Percentiles rank a stretch among this genome's conserved stretches.
Conservation (phyloP, 2,888 invertebrate species). For the Watsonalla cultraria region DNA sequence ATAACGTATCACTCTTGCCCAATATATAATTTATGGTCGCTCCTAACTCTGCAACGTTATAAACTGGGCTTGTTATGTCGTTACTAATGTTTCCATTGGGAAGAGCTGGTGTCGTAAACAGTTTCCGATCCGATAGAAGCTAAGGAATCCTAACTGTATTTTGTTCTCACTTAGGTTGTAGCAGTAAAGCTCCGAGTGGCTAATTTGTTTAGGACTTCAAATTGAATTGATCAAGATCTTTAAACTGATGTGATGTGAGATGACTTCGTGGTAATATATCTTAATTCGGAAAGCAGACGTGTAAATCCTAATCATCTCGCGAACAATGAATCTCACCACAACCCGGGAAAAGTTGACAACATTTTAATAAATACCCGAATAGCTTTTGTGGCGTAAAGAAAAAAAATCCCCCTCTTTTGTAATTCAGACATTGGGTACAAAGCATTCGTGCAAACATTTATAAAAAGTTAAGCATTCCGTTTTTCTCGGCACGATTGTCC, state of each 20-base stretch:
- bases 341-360: conserved; percentile 45
- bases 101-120: too few species aligned
- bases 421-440: conserved; percentile 54
- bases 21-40: not conserved
- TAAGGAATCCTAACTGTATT: too few species aligned
- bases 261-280: too few species aligned
- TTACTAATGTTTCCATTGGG: too few species aligned
- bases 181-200: too few species aligned
- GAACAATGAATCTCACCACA: conserved; percentile 17
- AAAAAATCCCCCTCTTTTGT: conserved; percentile 43
- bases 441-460: conserved; percentile 60
- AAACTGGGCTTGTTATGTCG: too few species aligned
- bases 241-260: not conserved
- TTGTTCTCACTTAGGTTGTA: too few species aligned
- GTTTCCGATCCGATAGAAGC: too few species aligned
- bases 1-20: not conserved
- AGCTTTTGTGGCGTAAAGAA: conserved; percentile 52
- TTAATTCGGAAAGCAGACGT: too few species aligned
- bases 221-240: too few species aligned
- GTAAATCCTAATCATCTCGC: conserved; percentile 14
- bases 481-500: conserved; percentile 33
- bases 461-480: conserved; percentile 56
- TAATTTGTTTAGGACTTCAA: too few species aligned
- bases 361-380: conserved; percentile 60
- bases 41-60: too few species aligned